A percentile compares a stretch with the other conserved stretches of the same genome.
These are phyloP conservation scores for Zaprionus capensis DNA, from an alignment of 1,140 invertebrate species.

Conservation along the genomic window DNA sequence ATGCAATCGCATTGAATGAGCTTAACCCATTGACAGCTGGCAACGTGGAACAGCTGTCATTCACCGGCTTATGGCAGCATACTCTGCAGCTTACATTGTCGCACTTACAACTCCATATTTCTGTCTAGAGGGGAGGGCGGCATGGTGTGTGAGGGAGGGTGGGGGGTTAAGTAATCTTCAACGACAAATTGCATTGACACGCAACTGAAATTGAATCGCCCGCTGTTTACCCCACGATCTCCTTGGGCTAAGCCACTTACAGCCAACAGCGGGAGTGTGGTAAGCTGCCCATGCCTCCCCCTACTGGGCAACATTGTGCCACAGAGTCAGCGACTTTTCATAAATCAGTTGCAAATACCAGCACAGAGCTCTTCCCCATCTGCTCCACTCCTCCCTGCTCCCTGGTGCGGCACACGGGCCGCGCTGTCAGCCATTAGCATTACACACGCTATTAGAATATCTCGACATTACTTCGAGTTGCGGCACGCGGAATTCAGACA, in stretches of 20 bases:
- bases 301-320: neutral
- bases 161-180: conserved; percentile 26
- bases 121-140: neutral
- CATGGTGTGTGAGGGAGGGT: neutral
- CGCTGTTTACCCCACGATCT: conserved; percentile 7
- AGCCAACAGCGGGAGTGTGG: conserved; percentile 13
- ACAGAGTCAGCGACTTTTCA: conserved; percentile 36
- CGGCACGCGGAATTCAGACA: conserved; percentile 27
- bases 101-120: conserved; percentile 17
- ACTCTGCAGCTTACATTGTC: conserved; percentile 37
- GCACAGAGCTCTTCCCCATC: neutral
- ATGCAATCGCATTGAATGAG: conserved; percentile 1
- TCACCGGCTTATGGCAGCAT: conserved; percentile 16
- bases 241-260: conserved; percentile 40
- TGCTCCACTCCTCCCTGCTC: neutral
- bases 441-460: conserved; percentile 74
- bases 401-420: neutral
- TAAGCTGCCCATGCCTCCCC: neutral
- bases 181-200: conserved; percentile 47
- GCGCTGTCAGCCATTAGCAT: conserved; percentile 56
- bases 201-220: conserved; percentile 39
- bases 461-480: conserved; percentile 57
- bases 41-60: conserved; percentile 24
- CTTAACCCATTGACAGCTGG: conserved; percentile 62
- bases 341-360: conserved; percentile 59